Evolutionary conservation across 2,888 invertebrate species (phyloP).

Genomic region (Clepsis dumicolana): DNA sequence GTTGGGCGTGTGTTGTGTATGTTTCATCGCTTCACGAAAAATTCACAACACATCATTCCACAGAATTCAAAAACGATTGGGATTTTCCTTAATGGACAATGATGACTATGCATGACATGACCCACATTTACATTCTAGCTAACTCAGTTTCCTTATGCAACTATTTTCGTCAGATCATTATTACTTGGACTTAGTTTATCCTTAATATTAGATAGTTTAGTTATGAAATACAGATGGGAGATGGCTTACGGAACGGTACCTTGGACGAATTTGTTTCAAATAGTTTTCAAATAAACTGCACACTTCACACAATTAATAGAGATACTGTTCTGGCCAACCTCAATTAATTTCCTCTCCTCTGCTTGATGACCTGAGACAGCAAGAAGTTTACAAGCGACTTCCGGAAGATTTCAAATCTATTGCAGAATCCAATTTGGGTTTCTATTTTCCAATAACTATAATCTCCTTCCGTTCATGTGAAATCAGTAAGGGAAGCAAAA

Average conservation of each 20-base stretch:
- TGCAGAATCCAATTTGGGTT: no score
- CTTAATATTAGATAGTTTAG: not conserved
- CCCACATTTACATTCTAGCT: conserved; percentile 38
- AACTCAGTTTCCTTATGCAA: conserved; percentile 31
- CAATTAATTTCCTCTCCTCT: no score
- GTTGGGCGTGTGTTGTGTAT: not conserved
- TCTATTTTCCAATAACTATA: no score
- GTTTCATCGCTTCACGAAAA: not conserved
- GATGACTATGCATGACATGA: conserved; percentile 37
- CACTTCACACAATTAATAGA: no score
- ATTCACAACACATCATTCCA: conserved; percentile 28
- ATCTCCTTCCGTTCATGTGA: no score
- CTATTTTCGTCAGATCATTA: conserved; percentile 20
- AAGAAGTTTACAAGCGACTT: no score
- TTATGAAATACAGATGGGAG: not conserved
- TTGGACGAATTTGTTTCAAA: not conserved
- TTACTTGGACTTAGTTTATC: conserved; percentile 4
- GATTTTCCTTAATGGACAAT: conserved; percentile 40
- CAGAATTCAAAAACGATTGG: conserved; percentile 22
- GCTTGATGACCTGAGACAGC: no score
- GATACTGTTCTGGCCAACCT: no score
- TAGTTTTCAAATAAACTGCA: not conserved
- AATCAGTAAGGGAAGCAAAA: no score
- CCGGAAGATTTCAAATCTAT: no score
- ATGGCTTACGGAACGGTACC: no score